A percentile compares a stretch with the other conserved stretches of the same genome.
These are phyloP conservation scores for Tylochromis polylepis DNA, from an alignment of 2,113 vertebrate genomes.

Conservation along the genomic window DNA sequence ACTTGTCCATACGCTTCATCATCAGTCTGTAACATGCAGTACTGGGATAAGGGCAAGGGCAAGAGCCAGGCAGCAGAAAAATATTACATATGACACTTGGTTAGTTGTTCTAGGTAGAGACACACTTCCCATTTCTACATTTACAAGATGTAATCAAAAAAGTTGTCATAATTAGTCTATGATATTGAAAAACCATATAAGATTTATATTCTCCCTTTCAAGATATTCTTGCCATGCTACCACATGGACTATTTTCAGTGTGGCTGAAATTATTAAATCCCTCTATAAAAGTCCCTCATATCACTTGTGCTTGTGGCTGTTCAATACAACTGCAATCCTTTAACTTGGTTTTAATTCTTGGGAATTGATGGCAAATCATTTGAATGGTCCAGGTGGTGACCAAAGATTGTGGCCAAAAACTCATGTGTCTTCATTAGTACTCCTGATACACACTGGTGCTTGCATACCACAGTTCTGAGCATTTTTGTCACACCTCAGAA, in stretches of 20 bases:
- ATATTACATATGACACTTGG: not conserved
- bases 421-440: too few relatives aligned
- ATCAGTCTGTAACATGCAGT: not conserved
- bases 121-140: not conserved
- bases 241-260: not conserved
- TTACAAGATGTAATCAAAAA: not conserved
- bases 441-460: too few relatives aligned
- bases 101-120: not conserved
- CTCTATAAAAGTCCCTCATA: not conserved
- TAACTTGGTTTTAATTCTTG: not conserved
- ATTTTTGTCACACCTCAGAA: too few relatives aligned
- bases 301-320: not conserved
- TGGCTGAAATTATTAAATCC: not conserved
- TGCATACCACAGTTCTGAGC: too few relatives aligned
- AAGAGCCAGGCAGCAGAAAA: not conserved
- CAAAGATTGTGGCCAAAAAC: too few relatives aligned
- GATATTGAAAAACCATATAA: not conserved
- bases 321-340: not conserved
- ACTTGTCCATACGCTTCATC: not conserved
- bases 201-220: not conserved
- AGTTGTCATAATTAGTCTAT: not conserved
- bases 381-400: not conserved
- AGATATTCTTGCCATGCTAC: not conserved
- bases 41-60: not conserved
- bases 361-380: not conserved